Evolutionary conservation across 2,113 vertebrate species (phyloP).

Genomic region (Apodemus speciosus): DNA sequence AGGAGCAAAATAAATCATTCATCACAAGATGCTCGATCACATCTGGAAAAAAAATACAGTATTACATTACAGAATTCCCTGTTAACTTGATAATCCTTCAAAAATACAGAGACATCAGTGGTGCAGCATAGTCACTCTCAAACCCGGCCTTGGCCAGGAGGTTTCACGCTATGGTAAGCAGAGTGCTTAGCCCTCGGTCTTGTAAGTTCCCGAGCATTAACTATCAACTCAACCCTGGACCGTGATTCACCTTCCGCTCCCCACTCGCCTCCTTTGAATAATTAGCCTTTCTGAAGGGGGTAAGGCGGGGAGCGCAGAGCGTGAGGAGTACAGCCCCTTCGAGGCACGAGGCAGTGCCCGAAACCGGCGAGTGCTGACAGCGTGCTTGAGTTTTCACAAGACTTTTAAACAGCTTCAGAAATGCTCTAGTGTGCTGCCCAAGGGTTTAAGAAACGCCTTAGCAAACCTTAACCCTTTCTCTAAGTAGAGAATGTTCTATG

Average conservation of each 20-base stretch:
- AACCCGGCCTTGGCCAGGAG: not conserved
- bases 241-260: not conserved
- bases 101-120: constrained; percentile 45
- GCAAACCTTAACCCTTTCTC: not conserved
- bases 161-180: not conserved
- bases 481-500: not conserved
- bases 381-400: not conserved
- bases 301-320: not conserved
- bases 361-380: not conserved
- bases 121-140: constrained; percentile 24
- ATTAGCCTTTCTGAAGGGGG: not conserved
- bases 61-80: constrained; percentile 21
- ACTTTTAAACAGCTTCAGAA: constrained; percentile 1
- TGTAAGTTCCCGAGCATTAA: not conserved
- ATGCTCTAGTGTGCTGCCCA: not conserved
- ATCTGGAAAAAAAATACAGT: constrained; percentile 58
- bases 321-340: not conserved
- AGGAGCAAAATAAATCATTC: constrained; percentile 63
- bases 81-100: constrained; percentile 51
- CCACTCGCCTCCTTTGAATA: not conserved
- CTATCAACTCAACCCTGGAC: not conserved
- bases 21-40: constrained; percentile 72
- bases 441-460: not conserved
- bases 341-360: not conserved
- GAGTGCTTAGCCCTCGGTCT: not conserved